Percentiles rank a stretch among this genome's conserved stretches.
These are phyloP conservation scores for Halcyon malimbica DNA, from an alignment of 2,113 vertebrate species.

Conservation along the genomic window DNA sequence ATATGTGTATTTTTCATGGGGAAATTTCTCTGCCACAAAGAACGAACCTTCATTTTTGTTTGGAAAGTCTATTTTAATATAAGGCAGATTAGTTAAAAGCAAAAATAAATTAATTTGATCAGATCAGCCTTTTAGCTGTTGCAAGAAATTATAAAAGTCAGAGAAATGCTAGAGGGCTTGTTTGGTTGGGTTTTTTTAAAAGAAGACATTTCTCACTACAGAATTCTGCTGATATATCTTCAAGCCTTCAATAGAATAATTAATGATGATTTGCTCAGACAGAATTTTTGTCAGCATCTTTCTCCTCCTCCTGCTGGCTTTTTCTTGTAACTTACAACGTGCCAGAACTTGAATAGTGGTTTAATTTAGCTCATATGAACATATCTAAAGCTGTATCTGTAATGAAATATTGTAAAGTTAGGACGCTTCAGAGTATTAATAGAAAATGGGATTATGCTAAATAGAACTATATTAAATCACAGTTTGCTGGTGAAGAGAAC, in stretches of 20 bases:
- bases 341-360: slow-evolving; percentile 18
- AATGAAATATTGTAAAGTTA: slow-evolving; percentile 29
- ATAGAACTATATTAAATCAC: not conserved
- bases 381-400: slow-evolving; percentile 23
- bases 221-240: not conserved
- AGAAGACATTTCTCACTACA: not conserved
- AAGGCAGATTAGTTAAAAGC: not conserved
- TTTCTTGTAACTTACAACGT: not conserved
- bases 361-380: slow-evolving; percentile 27
- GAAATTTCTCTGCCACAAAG: not conserved
- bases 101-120: not conserved
- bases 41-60: not conserved
- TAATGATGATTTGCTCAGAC: not conserved
- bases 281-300: slow-evolving; percentile 14
- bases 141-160: not conserved
- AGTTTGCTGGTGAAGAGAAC: not conserved
- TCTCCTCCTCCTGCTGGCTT: not conserved
- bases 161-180: not conserved
- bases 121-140: not conserved
- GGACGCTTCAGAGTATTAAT: not conserved
- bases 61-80: not conserved
- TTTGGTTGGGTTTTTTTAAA: not conserved
- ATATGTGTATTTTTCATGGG: not conserved
- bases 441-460: slow-evolving; percentile 15
- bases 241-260: not conserved